These are phyloP conservation scores for Cynopterus brachyotis DNA, from an alignment of 2,113 vertebrate species.

Conservation along the genomic window DNA sequence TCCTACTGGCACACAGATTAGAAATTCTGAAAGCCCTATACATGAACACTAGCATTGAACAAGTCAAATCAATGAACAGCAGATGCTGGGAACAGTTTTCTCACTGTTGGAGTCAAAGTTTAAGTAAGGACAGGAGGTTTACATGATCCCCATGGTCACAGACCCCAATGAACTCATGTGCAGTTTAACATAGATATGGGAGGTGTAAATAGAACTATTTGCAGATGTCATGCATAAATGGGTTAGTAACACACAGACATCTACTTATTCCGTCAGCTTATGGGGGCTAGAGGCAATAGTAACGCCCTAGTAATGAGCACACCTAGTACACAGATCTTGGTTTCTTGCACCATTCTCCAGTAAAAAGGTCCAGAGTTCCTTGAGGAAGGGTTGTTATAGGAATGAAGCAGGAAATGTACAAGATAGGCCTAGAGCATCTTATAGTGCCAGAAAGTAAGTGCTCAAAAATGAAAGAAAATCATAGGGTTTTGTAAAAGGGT, in stretches of 20 bases:
- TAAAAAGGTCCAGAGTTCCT: background rate
- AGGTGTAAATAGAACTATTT: background rate
- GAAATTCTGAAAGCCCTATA: background rate
- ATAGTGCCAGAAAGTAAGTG: background rate
- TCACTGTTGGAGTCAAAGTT: background rate
- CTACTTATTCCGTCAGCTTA: background rate
- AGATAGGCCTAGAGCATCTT: background rate
- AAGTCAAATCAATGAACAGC: background rate
- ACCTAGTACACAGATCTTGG: background rate
- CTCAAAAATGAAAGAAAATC: background rate
- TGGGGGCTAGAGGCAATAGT: background rate
- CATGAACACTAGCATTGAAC: background rate
- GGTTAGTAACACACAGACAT: background rate
- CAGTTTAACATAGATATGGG: background rate
- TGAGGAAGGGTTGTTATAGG: background rate
- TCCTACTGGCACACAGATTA: background rate
- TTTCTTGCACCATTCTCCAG: background rate
- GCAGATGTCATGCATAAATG: background rate
- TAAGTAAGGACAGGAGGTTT: background rate
- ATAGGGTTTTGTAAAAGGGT: accelerated
- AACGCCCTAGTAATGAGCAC: background rate
- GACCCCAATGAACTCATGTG: background rate
- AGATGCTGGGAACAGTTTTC: background rate
- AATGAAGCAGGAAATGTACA: background rate
- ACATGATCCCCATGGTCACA: background rate